Conservation (phyloP, 2,888 invertebrate genomes). For the Apantesis nais region DNA sequence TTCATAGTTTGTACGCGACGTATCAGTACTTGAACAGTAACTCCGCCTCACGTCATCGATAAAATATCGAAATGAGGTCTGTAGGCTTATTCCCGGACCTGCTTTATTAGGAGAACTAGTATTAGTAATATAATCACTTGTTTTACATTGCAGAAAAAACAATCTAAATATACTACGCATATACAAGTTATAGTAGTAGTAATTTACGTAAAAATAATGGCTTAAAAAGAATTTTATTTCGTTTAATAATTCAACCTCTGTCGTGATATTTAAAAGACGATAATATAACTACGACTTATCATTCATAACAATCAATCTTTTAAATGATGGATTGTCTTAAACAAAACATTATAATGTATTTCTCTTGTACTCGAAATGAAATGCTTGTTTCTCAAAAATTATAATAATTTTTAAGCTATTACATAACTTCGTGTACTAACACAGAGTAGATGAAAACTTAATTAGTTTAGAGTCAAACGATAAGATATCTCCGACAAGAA, state of each 20-base stretch:
- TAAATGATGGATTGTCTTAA: too few species aligned
- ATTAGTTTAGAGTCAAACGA: too few species aligned
- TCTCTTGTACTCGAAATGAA: not conserved
- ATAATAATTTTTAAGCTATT: too few species aligned
- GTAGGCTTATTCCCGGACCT: conserved; percentile 4
- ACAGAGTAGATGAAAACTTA: not conserved
- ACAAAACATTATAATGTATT: too few species aligned
- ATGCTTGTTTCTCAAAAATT: not conserved
- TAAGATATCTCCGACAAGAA: not conserved
- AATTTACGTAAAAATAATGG: not conserved
- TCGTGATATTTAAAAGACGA: not conserved
- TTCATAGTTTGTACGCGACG: conserved; percentile 2
- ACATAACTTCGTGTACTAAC: not conserved
- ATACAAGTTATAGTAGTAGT: not conserved
- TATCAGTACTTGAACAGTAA: conserved; percentile 4
- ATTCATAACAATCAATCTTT: too few species aligned
- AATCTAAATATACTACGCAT: not conserved
- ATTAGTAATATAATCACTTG: not conserved
- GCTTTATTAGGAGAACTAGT: conserved; percentile 6
- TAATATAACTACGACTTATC: not conserved
- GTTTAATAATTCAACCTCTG: not conserved
- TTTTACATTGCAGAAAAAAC: not conserved
- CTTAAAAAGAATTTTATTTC: not conserved
- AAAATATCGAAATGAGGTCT: conserved; percentile 5
- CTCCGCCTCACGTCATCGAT: not conserved